These are phyloP conservation scores for Bovichtus diacanthus DNA, from an alignment of 2,797 vertebrate species.

Conservation along the genomic window DNA sequence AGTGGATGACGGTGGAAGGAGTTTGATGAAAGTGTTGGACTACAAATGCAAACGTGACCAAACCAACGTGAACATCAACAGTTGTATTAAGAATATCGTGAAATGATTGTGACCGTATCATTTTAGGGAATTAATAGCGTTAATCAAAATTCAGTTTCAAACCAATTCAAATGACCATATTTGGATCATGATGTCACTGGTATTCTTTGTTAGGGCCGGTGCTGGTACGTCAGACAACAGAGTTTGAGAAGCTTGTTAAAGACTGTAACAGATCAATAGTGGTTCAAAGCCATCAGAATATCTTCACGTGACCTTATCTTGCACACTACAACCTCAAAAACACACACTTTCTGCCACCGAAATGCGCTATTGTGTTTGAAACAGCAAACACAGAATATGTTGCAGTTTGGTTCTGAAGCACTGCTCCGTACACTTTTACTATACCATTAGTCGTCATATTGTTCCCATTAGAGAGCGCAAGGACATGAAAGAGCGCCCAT, in stretches of 20 bases:
- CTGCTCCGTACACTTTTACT: conserved; percentile 88
- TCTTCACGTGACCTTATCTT: not conserved
- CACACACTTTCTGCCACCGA: conserved; percentile 10
- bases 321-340: conserved; percentile 11
- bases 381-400: conserved; percentile 25
- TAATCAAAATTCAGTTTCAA: conserved; percentile 1
- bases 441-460: conserved; percentile 91
- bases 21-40: too few relatives aligned
- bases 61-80: not conserved
- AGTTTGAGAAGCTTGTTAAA: not conserved
- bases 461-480: conserved; percentile 94
- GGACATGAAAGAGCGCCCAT: conserved; percentile 92
- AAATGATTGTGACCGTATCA: not conserved
- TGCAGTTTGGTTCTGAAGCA: conserved; percentile 59
- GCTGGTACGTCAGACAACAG: not conserved
- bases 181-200: not conserved
- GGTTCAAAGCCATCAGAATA: not conserved
- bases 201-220: too few relatives aligned
- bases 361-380: conserved; percentile 25
- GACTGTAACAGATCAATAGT: not conserved
- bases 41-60: not conserved
- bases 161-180: conserved; percentile 2
- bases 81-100: not conserved
- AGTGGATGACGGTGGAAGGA: too few relatives aligned
- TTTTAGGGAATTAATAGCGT: not conserved